Conservation (phyloP, 2,797 vertebrate genomes). For the Galaxias olidus region DNA sequence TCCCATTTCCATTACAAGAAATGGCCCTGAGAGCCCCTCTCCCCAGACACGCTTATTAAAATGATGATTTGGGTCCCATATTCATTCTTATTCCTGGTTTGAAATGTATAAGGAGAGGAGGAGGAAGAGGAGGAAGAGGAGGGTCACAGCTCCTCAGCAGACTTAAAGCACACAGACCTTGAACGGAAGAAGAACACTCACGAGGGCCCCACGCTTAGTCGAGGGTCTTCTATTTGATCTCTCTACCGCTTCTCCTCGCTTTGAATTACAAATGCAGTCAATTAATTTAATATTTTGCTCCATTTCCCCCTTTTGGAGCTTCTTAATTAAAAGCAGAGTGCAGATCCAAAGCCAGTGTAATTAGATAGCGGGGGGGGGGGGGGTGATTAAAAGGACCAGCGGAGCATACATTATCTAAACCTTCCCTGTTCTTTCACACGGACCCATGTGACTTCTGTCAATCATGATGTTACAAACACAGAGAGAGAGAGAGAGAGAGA, state of each 20-base stretch:
- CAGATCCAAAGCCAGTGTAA: slow-evolving; percentile 34
- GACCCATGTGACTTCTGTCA: slow-evolving; percentile 29
- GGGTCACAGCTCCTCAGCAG: slow-evolving; percentile 26
- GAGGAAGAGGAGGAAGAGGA: too few relatives aligned
- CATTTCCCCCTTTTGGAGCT: slow-evolving; percentile 37
- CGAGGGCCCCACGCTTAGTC: slow-evolving; percentile 30
- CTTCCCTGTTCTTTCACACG: background rate
- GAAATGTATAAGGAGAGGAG: slow-evolving; percentile 18
- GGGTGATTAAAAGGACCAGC: slow-evolving; percentile 41
- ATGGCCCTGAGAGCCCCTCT: slow-evolving; percentile 29
- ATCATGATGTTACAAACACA: slow-evolving; percentile 21
- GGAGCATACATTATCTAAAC: slow-evolving; percentile 26
- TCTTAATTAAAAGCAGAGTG: slow-evolving; percentile 43
- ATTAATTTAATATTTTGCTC: slow-evolving; percentile 50
- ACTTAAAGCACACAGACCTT: slow-evolving; percentile 34
- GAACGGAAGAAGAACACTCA: slow-evolving; percentile 28
- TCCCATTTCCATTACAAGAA: slow-evolving; percentile 2
- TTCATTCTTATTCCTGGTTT: slow-evolving; percentile 25
- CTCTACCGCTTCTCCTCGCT: slow-evolving; percentile 29
- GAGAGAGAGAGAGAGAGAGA: too few relatives aligned
- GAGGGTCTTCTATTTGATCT: slow-evolving; percentile 17
- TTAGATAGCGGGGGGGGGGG: slow-evolving; percentile 42
- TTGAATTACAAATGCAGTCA: slow-evolving; percentile 54
- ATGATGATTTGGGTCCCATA: slow-evolving; percentile 35
- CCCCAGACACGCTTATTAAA: slow-evolving; percentile 32